Conservation (phyloP, 2,113 vertebrate genomes). For the Micromys minutus region DNA sequence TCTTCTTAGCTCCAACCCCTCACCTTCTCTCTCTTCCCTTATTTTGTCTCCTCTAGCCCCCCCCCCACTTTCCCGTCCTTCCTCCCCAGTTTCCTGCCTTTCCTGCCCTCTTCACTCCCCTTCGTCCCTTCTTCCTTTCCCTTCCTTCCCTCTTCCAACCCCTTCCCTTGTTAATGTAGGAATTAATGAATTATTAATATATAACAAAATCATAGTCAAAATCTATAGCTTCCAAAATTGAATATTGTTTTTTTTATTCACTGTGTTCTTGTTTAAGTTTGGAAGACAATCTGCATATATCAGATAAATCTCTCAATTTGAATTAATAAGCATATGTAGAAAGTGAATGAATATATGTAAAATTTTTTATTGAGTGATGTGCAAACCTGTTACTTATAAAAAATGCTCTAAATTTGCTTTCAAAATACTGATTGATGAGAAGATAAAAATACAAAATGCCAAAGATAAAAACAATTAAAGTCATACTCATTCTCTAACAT, state of each 20-base stretch:
- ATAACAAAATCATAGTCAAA: background rate
- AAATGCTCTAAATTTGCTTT: constrained; percentile 8
- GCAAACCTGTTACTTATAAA: constrained; percentile 24
- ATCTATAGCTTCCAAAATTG: background rate
- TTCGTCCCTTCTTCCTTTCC: background rate
- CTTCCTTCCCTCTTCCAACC: too few relatives aligned
- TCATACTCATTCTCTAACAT: constrained; percentile 57
- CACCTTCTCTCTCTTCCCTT: background rate
- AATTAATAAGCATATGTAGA: constrained; percentile 27
- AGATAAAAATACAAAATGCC: constrained; percentile 44
- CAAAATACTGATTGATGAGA: constrained; percentile 37
- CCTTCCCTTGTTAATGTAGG: background rate
- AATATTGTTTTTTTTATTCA: constrained; percentile 44
- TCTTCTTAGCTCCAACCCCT: too few relatives aligned
- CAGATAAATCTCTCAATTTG: constrained; percentile 21
- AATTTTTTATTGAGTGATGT: constrained; percentile 18
- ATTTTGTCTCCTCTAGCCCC: background rate
- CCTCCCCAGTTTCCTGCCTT: too few relatives aligned
- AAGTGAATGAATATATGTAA: background rate
- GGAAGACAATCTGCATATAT: background rate
- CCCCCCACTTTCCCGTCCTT: too few relatives aligned
- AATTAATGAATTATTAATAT: constrained; percentile 6
- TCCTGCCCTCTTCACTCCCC: background rate
- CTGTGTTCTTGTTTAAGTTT: background rate
- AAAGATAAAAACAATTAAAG: constrained; percentile 44